Percentiles rank a stretch among this genome's conserved stretches.
Conservation (phyloP, 2,888 invertebrate species). For the Acheta domesticus region DNA sequence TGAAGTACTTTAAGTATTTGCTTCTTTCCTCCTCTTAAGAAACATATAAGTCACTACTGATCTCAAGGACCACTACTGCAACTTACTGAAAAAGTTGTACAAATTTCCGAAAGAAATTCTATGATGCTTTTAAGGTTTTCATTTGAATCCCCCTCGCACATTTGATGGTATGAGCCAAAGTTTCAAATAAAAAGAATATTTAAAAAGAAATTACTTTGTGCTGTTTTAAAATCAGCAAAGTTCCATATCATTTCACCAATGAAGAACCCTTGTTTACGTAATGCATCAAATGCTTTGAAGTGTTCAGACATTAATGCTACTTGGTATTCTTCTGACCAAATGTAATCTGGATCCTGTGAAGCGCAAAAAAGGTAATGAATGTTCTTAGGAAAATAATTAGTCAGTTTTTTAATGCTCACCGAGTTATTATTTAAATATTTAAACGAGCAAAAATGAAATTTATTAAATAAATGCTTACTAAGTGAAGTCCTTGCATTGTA, state of each 20-base stretch:
- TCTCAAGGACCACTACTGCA: too few species aligned
- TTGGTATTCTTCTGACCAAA: conserved; percentile 97
- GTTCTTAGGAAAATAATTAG: not conserved
- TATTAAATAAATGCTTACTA: conserved; percentile 55
- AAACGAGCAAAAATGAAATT: not conserved
- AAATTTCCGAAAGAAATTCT: too few species aligned
- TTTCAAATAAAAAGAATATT: conserved; percentile 27
- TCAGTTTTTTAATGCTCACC: too few species aligned
- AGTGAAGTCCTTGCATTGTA: conserved; percentile 84
- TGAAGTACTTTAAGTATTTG: too few species aligned
- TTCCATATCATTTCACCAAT: conserved; percentile 99
- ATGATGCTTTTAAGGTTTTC: too few species aligned
- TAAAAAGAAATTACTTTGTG: conserved; percentile 62
- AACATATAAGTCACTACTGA: too few species aligned
- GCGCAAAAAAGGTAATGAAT: not conserved
- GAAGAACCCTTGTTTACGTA: conserved; percentile 72
- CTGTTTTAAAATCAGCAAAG: conserved; percentile 97
- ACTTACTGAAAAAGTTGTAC: too few species aligned
- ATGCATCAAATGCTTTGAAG: conserved; percentile 86
- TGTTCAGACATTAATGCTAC: conserved; percentile 76
- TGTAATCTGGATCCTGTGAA: conserved; percentile 67
- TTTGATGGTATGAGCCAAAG: not conserved
- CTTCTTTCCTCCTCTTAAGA: too few species aligned
- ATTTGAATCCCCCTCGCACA: too few species aligned
- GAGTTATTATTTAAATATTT: too few species aligned